Conservation (phyloP, 1,140 invertebrate species). For the Gryllus bimaculatus region DNA sequence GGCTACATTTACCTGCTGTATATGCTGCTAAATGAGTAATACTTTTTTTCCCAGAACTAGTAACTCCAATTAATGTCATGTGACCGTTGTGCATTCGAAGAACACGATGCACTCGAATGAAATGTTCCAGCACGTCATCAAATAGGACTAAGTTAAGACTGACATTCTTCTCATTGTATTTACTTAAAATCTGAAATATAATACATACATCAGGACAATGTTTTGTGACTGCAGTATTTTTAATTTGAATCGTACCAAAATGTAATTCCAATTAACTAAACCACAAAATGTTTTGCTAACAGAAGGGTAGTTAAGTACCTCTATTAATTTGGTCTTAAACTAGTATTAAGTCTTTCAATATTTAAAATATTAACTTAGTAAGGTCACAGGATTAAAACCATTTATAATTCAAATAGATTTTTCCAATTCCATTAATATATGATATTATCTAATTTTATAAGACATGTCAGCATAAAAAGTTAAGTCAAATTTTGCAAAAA, state of each 20-base stretch:
- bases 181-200: conserved; percentile 61
- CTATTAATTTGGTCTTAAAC: too few species aligned
- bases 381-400: too few species aligned
- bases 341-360: too few species aligned
- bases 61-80: conserved; percentile 72
- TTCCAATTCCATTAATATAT: too few species aligned
- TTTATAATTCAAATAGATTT: too few species aligned
- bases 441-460: too few species aligned
- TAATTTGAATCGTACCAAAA: not conserved
- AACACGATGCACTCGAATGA: conserved; percentile 73
- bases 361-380: too few species aligned
- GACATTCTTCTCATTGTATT: conserved; percentile 59
- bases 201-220: not conserved
- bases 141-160: conserved; percentile 79
- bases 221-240: not conserved
- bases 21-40: conserved; percentile 61
- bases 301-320: too few species aligned
- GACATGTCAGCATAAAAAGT: too few species aligned
- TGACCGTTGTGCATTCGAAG: conserved; percentile 76
- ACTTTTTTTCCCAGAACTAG: conserved; percentile 73
- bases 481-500: too few species aligned
- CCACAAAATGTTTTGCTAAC: too few species aligned
- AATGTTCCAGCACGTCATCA: conserved; percentile 79
- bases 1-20: conserved; percentile 46
- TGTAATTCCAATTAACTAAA: not conserved